These are phyloP conservation scores for Orthosia gothica DNA, from an alignment of 2,888 invertebrate species.

Conservation along the genomic window DNA sequence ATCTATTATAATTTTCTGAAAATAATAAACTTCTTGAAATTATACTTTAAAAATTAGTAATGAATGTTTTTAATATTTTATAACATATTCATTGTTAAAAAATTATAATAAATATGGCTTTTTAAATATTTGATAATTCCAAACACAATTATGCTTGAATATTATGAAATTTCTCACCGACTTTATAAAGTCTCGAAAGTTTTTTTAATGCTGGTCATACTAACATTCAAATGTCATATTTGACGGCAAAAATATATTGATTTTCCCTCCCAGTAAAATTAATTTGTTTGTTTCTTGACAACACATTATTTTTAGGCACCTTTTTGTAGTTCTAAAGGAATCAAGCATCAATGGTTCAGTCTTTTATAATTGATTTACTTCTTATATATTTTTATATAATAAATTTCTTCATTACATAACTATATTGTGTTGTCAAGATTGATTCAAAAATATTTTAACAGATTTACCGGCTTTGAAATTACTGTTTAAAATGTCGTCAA, in stretches of 20 bases:
- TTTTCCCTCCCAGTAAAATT: not conserved
- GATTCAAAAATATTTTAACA: not conserved
- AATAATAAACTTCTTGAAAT: constrained; percentile 7
- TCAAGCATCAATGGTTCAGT: not conserved
- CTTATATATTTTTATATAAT: constrained; percentile 2
- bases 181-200: constrained; percentile 20
- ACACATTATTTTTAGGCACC: not conserved
- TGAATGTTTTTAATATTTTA: not conserved
- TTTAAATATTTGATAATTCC: constrained; percentile 43
- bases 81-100: constrained; percentile 3
- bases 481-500: not conserved
- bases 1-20: constrained; percentile 38
- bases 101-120: constrained; percentile 46
- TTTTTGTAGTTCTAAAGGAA: not conserved
- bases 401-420: not conserved
- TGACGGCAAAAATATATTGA: not conserved
- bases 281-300: not conserved
- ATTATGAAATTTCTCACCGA: constrained; percentile 21
- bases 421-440: constrained; percentile 3
- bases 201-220: constrained; percentile 47
- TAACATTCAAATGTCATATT: constrained; percentile 7
- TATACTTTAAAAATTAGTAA: constrained; percentile 40
- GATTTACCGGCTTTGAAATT: not conserved
- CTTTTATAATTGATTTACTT: not conserved
- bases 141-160: constrained; percentile 43